Base-by-base conservation (phyloP, 2,113 vertebrate species). In the Clarias magur region DNA sequence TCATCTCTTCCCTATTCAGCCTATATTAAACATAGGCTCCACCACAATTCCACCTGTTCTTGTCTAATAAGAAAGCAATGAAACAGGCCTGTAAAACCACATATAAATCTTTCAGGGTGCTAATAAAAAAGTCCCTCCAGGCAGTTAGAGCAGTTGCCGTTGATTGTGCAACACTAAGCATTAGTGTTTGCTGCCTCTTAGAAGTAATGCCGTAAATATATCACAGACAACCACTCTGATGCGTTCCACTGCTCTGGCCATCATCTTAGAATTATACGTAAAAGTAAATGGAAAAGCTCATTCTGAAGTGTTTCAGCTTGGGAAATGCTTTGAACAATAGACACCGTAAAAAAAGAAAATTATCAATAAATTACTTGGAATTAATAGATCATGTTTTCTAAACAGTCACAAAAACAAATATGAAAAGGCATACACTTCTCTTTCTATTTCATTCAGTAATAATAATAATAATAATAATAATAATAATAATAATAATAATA, bases 121-220 rank as follows among this genome's bases (percentile, higher is more conserved):
- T 90, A 86, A 90, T 93, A 91, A 90, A 88, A 90, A 91, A 86
- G 88, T 83, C 70, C 91, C 91, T 80, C 88, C 80, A 85, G 87
- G 90, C 88, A 88, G 65, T 73, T 85, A 81, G 59, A 90, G 85
- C 68, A 86, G 70, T 87, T 89, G 73, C 87, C 67, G 92, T 91
- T 90, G 87, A 90, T 92, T 90, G 89, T 86, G 70, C 65, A 81
- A 87, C n/a, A 56, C 85, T 84, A 88, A 80, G 87, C 70, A 86
- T 91, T 80, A 87, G 68, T 85, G 76, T 89, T 90, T 85, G 73
- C 85, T 85, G 60, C 72, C 85, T 86, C 60, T 90, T 76, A 63
- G 25, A 82, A 90, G 87, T 88, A 73, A 72, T 88, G 80, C 83
- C 68, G 57, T 68, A 86, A 89, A 83, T 91, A 89, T 82, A 81